Base-by-base conservation (phyloP, 1,140 invertebrate species). In the Hestina assimilis region DNA sequence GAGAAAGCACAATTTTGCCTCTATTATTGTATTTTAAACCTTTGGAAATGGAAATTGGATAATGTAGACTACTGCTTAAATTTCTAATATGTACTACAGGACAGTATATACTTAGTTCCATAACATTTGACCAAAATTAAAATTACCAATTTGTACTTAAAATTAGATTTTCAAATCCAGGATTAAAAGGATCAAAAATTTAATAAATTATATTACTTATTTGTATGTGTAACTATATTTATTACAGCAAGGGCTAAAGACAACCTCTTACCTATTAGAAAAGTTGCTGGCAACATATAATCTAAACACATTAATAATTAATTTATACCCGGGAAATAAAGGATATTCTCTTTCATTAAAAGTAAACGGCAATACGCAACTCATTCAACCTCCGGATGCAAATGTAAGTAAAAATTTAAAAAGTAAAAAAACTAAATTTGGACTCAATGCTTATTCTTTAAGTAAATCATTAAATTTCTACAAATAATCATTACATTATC, bases 281-380 rank as follows among this genome's bases (percentile, higher is more conserved):
- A 94, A 95, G 81, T 89, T 98, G 69, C 93, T 97, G 66, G 92
- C 93, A 77, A 91, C 92, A 75, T 96, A 97, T 79, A 93, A 93
- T 78, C 90, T 97, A 43, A 96, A 97, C 80, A 96, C 95, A 63
- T 90, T 98, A 72, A 94, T 97, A 66, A 91, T 98, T 57, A 98
- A 96, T 90, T 90, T 98, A 63, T 97, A 97, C 90, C 93, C 95
- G 55, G 95, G 93, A 29, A 96, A 96, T 88, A 96, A 97, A 89
- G 96, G 96, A 70, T 97, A 97, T 89, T 96, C 95, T 63, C 89
- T 98, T 79, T 94, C 94, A 79, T 88, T 96, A 68, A 89, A 87
- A 84, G 75, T 89, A 11, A 89, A 89, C 92, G 93, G 81, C 78
- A 92, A 76, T 83, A 91, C 75, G 55, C 83, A 87, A 64, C 72